Conservation (phyloP, 2,888 invertebrate genomes). For the Limulus polyphemus region DNA sequence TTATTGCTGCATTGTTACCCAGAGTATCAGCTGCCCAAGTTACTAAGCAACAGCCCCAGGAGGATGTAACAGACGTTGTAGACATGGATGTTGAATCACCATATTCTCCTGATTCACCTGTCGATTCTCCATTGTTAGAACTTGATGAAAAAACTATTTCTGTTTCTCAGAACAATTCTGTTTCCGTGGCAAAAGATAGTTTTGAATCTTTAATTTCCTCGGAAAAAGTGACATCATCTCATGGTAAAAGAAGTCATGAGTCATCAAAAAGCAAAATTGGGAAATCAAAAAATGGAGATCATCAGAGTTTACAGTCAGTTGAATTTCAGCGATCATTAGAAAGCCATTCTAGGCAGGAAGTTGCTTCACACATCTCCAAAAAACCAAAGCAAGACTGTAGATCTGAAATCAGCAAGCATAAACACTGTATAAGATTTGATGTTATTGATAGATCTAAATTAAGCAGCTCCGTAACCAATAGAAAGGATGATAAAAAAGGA, state of each 20-base stretch:
- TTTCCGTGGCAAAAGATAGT: constrained; percentile 18
- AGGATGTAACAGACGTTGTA: constrained; percentile 41
- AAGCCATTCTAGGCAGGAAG: not conserved
- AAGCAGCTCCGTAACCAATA: too few species aligned
- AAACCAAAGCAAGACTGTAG: constrained; percentile 15
- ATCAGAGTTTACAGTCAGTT: too few species aligned
- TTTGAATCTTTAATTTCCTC: constrained; percentile 27
- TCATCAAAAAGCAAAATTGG: not conserved
- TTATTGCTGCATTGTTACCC: too few species aligned
- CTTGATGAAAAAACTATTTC: constrained; percentile 4
- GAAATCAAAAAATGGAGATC: too few species aligned
- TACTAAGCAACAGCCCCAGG: not conserved
- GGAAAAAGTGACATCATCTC: constrained; percentile 2
- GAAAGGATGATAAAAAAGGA: constrained; percentile 43
- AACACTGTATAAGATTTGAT: constrained; percentile 24
- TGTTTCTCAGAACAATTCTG: constrained; percentile 8
- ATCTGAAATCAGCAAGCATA: constrained; percentile 9
- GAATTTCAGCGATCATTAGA: too few species aligned
- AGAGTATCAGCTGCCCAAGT: too few species aligned
- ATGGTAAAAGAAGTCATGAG: constrained; percentile 13
- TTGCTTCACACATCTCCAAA: constrained; percentile 3
- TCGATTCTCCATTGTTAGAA: constrained; percentile 22
- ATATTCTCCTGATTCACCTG: constrained; percentile 45
- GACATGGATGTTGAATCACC: constrained; percentile 66
- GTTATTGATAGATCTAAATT: constrained; percentile 16